These are phyloP conservation scores for Anser brachyrhynchus DNA, from an alignment of 2,113 vertebrate species.

Conservation along the genomic window DNA sequence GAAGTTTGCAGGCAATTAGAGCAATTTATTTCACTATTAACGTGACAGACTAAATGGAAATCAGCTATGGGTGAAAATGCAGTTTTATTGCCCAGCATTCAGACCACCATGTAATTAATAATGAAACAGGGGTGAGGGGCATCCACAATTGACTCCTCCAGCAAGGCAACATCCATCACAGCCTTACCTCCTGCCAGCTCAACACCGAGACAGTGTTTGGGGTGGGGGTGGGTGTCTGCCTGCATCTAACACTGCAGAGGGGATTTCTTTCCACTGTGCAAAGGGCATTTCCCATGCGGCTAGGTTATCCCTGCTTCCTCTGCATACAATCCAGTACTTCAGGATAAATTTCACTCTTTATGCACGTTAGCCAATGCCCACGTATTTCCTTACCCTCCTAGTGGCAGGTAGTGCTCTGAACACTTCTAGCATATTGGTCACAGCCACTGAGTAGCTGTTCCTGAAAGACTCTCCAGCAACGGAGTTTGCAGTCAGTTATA, in stretches of 20 bases:
- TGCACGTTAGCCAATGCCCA: background rate
- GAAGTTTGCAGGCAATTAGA: conserved; percentile 83
- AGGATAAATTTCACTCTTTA: background rate
- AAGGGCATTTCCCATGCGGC: background rate
- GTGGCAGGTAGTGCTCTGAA: background rate
- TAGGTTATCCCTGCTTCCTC: background rate
- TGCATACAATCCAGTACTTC: background rate
- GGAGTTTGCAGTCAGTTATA: background rate
- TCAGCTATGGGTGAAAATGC: conserved; percentile 80
- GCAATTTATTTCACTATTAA: conserved; percentile 91
- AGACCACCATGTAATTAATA: conserved; percentile 62
- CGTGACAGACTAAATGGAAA: conserved; percentile 80
- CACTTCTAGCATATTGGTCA: background rate
- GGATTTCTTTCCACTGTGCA: background rate
- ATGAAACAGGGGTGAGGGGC: conserved; percentile 18
- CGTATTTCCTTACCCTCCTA: background rate
- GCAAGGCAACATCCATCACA: conserved; percentile 55
- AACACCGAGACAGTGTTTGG: background rate
- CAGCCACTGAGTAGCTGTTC: background rate
- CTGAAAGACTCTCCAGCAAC: background rate
- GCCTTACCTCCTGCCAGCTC: background rate
- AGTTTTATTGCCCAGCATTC: conserved; percentile 63
- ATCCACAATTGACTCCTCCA: background rate
- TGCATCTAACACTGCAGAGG: background rate
- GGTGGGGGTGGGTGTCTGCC: background rate